Base-by-base conservation (phyloP, 2,113 vertebrate species). In the Paramisgurnus dabryanus region DNA sequence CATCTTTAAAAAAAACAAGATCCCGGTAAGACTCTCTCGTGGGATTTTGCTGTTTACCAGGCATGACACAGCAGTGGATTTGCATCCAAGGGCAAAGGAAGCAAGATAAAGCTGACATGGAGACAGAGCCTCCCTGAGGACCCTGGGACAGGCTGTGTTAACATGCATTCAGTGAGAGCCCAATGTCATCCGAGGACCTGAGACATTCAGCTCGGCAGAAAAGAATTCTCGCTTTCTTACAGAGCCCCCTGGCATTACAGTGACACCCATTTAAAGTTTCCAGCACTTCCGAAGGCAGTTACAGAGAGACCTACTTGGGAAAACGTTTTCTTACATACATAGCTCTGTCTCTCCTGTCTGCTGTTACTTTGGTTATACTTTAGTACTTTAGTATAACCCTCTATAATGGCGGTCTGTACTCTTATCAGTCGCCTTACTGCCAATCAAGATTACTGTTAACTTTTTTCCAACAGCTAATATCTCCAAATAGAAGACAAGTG, bases 31-130 rank as follows among this genome's bases (percentile, higher is more conserved):
- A 18, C 11, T 72, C 78, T 82, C 86, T 89, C 85, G 85, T 64
- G 83, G 83, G 84, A 85, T 79, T 90, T 90, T 18, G 13, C 85
- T 87, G 90, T 92, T 93, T 93, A 93, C 93, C 92, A 87, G 85
- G 83, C 82, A 74, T 84, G 89, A 92, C 90, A 86, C 83, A 45
- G 69, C 5, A 81, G 86, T 87, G 89, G 85, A 90, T 91, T 90
- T 91, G 91, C 80, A 91, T 90, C 90, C 91, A 82, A 76, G 91
- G 84, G 85, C 87, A 88, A 89, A 49, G 72, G 82, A 67, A 83
- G 67, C 55, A 84, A 90, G 85, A 90, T 79, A 87, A 93, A 80
- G 90, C 91, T 87, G 86, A 75, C 67, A 64, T 63, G 22, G 66
- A 78, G 84, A 64, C 80, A 82, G 76, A 68, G 55, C 55, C 67